Evolutionary conservation across 2,797 vertebrate genomes (phyloP).

Genomic region (Etheostoma nigrum): DNA sequence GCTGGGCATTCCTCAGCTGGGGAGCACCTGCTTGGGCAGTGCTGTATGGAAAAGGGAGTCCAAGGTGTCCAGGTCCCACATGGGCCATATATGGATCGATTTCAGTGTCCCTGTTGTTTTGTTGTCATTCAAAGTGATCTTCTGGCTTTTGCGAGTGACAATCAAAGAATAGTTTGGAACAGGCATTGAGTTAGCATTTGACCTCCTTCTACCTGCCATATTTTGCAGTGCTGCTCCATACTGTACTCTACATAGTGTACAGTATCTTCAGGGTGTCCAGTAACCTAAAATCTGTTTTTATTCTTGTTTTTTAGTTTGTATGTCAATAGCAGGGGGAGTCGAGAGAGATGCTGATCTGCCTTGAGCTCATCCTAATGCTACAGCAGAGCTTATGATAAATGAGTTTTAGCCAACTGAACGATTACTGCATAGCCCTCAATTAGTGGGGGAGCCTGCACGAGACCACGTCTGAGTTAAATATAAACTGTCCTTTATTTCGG

Average conservation of each 20-base stretch:
- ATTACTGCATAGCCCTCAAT: constrained; percentile 74
- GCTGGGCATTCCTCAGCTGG: constrained; percentile 65
- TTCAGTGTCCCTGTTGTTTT: constrained; percentile 10
- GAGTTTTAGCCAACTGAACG: constrained; percentile 63
- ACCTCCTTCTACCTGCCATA: background rate
- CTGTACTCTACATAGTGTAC: background rate
- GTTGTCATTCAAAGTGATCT: background rate
- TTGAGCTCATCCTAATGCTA: constrained; percentile 61
- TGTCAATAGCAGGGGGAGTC: constrained; percentile 7
- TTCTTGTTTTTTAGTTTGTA: background rate
- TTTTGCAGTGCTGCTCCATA: background rate
- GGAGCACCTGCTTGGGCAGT: constrained; percentile 64
- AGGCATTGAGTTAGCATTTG: constrained; percentile 11
- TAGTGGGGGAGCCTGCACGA: constrained; percentile 64
- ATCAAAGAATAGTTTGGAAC: constrained; percentile 3
- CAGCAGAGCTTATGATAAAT: constrained; percentile 63
- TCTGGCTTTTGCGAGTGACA: background rate
- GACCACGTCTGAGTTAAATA: constrained; percentile 75
- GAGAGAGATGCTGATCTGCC: constrained; percentile 47
- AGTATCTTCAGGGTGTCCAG: background rate
- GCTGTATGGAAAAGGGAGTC: background rate
- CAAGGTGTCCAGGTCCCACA: constrained; percentile 22
- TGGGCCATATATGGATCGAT: constrained; percentile 16
- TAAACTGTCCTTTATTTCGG: constrained; percentile 68
- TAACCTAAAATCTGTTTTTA: constrained; percentile 32